Evolutionary conservation across 2,888 invertebrate genomes (phyloP), one percentile per base, ranked within the genome.

Genomic region (Tenthredo mesomela): DNA sequence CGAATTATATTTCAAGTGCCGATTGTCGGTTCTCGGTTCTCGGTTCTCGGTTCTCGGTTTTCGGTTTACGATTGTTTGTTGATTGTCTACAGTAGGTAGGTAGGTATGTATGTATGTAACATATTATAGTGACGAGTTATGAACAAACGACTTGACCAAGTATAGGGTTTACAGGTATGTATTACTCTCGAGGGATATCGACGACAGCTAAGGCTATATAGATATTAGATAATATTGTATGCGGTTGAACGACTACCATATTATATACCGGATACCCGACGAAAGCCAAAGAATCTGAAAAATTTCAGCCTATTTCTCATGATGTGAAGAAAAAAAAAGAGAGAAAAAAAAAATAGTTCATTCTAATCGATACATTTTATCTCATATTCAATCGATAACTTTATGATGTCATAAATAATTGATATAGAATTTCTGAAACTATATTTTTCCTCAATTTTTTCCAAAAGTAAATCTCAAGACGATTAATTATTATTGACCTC

Each of bases 211-310:
- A 18, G n/a, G n/a, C 54, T 7, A n/a, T n/a, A 54, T 54, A 54
- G 54, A 54, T 54, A 54, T 54, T 54, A 54, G 54, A 54, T 54
- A 54, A 54, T 54, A n/a, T n/a, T n/a, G 54, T 54, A 54, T 54
- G n/a, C n/a, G 54, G 7, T 54, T 54, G 6, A 54, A 54, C 54
- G 54, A 54, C 54, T n/a, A 6, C n/a, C n/a, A 1, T n/a, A n/a
- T 54, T 54, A 54, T 7, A 2, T 7, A n/a, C n/a, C 18, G 0
- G 47, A 47, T 12, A 1, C 47, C 47, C 47, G 47, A 47, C n/a
- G 43, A 47, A 47, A 47, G 47, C 4, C 47, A 47, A 47, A 12
- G 47, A 47, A 47, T 12, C 15, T 3, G 0, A 47, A 47, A 47
- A 47, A 47, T 47, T 47, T 15, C 4, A 3, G 3, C 15, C 47